These are phyloP conservation scores for Dryocosmus kuriphilus DNA, from an alignment of 2,888 invertebrate genomes.

Conservation along the genomic window DNA sequence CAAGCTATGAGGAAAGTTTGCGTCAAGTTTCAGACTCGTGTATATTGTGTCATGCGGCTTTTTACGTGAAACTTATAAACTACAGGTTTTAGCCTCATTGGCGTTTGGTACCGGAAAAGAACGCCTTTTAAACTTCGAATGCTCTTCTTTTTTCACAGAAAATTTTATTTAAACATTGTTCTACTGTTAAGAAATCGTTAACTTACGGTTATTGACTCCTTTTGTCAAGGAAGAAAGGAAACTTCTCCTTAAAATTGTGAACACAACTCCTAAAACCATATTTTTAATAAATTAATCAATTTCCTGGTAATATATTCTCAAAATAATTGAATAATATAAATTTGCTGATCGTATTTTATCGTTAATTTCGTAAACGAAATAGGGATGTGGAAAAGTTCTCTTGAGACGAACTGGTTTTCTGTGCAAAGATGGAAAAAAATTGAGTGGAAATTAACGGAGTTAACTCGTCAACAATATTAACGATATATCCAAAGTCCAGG, in stretches of 20 bases:
- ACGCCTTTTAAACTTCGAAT: too few species aligned
- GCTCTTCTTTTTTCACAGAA: too few species aligned
- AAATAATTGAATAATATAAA: not conserved
- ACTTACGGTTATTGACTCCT: conserved; percentile 55
- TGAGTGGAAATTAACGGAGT: conserved; percentile 58
- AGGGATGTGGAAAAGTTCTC: conserved; percentile 24
- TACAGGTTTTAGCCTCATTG: too few species aligned
- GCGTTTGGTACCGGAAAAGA: too few species aligned
- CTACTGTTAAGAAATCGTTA: conserved; percentile 42
- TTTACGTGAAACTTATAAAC: too few species aligned
- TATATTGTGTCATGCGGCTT: too few species aligned
- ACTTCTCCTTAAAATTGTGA: not conserved
- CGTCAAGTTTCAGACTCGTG: too few species aligned
- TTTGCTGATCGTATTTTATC: not conserved
- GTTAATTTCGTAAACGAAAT: conserved; percentile 15
- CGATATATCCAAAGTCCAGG: conserved; percentile 58
- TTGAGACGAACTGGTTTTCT: conserved; percentile 39
- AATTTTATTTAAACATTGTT: too few species aligned
- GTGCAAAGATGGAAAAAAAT: conserved; percentile 37
- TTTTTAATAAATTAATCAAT: not conserved
- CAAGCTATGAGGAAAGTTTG: too few species aligned
- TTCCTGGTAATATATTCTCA: not conserved
- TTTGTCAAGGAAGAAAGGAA: conserved; percentile 50
- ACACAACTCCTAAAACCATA: not conserved
- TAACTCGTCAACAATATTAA: conserved; percentile 54